Base-by-base conservation (phyloP, 2,888 invertebrate species). In the Nowickia ferox region DNA sequence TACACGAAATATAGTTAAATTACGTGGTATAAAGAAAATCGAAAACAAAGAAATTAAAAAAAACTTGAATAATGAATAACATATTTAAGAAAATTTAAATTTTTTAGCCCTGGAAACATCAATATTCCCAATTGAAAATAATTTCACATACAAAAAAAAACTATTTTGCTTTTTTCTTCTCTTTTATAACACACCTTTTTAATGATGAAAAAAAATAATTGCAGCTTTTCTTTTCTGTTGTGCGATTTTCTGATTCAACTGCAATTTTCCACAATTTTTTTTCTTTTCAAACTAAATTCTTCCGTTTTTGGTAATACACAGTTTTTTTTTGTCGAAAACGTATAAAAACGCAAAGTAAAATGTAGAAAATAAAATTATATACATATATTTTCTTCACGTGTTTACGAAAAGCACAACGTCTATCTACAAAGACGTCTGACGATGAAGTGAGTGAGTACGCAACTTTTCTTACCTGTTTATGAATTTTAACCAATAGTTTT, bases 381-480 rank as follows among this genome's bases (percentile, higher is more conserved):
- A 30, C 59, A 53, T 44, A 59, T 71, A 38, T 79, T 79, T 75
- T 40, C 71, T 84, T 86, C 86, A 86, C 86, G 86, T 82, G 85
- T 85, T 78, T 59, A 79, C 48, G 46, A 69, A 69, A 11, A 80
- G 86, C 86, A 83, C 85, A 82, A 82, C 84, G 77, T 72, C 86
- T 59, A 83, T 72, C 74, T 46, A 83, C 86, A 69, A 76, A 65
- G 66, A 79, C 78, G 85, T 71, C 68, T 82, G 84, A 69, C 61
- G 48, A 76, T 79, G 55, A 83, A 86, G 83, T 86, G 86, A 83
- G 55, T 65, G 85, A 85, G 57, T 63, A 11, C 42, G 38, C 1
- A 51, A n/a, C 4, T 40, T 38, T 15, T 53, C 69, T 75, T 48
- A 74, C 63, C 55, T 68, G 5, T 66, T 57, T 19, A 48, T 66